phyloP scores from a whole-genome alignment of 2,888 invertebrate genomes.

The Cryptocephalus primarius region DNA sequence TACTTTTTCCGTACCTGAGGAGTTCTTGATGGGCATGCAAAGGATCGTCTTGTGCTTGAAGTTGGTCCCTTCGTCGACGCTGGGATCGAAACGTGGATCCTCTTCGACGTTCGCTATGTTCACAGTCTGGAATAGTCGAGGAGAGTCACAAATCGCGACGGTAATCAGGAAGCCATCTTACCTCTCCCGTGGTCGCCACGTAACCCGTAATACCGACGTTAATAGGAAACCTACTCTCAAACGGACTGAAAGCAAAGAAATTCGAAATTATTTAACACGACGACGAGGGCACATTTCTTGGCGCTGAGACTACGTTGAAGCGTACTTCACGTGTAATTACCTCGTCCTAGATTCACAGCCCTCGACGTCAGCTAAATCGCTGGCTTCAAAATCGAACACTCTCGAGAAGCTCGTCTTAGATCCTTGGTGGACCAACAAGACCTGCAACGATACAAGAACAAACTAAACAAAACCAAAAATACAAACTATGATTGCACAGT shows the following conservation, averaged over 20 bases:
- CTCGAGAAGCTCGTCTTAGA: constrained; percentile 88
- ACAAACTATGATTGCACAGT: no score
- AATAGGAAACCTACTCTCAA: constrained; percentile 87
- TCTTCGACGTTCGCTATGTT: constrained; percentile 85
- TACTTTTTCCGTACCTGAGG: constrained; percentile 43
- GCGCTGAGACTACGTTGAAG: no score
- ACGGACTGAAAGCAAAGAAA: constrained; percentile 50
- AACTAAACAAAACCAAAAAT: no score
- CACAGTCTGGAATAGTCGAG: constrained; percentile 56
- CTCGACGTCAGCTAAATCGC: constrained; percentile 66
- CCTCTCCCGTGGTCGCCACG: constrained; percentile 92
- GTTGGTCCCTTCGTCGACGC: constrained; percentile 69
- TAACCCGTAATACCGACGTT: constrained; percentile 92
- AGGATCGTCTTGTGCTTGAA: constrained; percentile 85
- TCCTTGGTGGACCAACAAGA: constrained; percentile 80
- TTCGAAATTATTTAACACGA: background rate
- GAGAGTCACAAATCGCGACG: no score
- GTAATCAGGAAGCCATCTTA: constrained; percentile 34
- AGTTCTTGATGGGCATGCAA: constrained; percentile 94
- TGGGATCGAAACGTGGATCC: constrained; percentile 78
- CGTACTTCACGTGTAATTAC: no score
- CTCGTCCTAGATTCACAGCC: constrained; percentile 63
- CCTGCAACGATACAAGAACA: constrained; percentile 39
- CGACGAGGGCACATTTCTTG: background rate
- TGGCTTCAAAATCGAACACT: constrained; percentile 88